Evolutionary conservation across 2,888 invertebrate genomes (phyloP), one percentile per base, ranked within the genome.

Genomic region (Strigamia transsilvanica): DNA sequence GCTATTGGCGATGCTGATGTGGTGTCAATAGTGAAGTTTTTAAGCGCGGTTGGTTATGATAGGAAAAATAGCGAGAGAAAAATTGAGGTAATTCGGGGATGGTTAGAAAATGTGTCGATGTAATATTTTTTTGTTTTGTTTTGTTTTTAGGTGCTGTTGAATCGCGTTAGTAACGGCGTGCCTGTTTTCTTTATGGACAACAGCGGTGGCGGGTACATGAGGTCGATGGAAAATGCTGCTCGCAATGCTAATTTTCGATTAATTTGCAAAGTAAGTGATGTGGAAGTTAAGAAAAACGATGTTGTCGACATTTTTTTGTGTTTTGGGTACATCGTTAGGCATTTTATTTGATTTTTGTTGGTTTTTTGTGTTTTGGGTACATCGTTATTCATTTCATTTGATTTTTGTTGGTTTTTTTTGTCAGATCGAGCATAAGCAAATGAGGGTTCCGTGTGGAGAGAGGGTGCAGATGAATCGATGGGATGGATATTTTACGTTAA

Each of bases 1-100:
- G 13, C 12, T 5, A 73, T 73, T 73, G 13, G 13, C 0, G 10
- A 32, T 15, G 73, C 73, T 1, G 73, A 73, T 73, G 27, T 73
- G 3, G 32, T 73, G 2, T 32, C 73, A 7, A 73, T 73, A 2
- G 73, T 73, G 2, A 73, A 73, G 27, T 73, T 73, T 27, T 5
- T 73, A 12, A 73, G 73, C 15, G 73, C 73, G 7, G 73, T 73
- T 27, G 73, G 73, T 32, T 73, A 32, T 73, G 32, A 73, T 73
- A 27, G 73, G n/a, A n/a, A 15, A 5, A 27, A 10, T 13, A 27
- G 13, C 32, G 13, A 27, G 12, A 32, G 12, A n/a, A 73, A 27
- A 73, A 32, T 73, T 4, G 73, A 73, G 32, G 61, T 61, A 61
- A 61, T 4, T 56, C 6, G 15, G 15, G 4, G 4, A 51, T 18